Evolutionary conservation across 2,888 invertebrate genomes (phyloP).

Genomic region (Tinea pellionella): DNA sequence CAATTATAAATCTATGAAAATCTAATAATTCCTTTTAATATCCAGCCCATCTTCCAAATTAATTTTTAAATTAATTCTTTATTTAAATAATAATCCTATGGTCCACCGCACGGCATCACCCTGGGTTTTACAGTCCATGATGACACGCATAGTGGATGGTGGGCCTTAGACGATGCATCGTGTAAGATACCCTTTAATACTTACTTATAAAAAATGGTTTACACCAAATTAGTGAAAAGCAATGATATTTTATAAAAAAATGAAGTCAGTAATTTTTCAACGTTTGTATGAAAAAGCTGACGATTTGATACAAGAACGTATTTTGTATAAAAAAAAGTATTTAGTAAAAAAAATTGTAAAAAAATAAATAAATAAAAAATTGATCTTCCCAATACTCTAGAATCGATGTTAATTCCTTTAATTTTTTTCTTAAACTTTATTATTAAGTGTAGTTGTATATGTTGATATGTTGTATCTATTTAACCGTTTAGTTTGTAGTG

Average conservation of each 20-base stretch:
- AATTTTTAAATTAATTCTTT: slow-evolving; percentile 24
- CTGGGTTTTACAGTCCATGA: too few species aligned
- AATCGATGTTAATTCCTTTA: background rate
- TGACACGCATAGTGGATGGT: too few species aligned
- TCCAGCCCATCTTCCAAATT: slow-evolving; percentile 47
- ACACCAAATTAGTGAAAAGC: slow-evolving; percentile 35
- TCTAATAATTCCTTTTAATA: slow-evolving; percentile 13
- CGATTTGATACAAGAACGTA: slow-evolving; percentile 66
- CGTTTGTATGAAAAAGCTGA: slow-evolving; percentile 55
- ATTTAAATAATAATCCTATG: too few species aligned
- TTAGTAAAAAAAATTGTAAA: slow-evolving; percentile 34
- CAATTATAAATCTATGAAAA: background rate
- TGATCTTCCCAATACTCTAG: slow-evolving; percentile 50
- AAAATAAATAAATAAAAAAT: slow-evolving; percentile 22
- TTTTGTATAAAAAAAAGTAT: slow-evolving; percentile 48
- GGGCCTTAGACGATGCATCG: too few species aligned
- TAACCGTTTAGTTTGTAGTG: background rate
- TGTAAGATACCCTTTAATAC: background rate
- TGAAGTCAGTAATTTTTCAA: slow-evolving; percentile 54
- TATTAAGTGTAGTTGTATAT: background rate
- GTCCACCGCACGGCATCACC: too few species aligned
- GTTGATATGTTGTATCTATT: background rate
- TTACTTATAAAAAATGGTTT: slow-evolving; percentile 47
- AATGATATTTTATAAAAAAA: slow-evolving; percentile 61
- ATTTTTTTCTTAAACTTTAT: background rate